Base-by-base conservation (phyloP, 2,888 invertebrate genomes). In the Myathropa florea region DNA sequence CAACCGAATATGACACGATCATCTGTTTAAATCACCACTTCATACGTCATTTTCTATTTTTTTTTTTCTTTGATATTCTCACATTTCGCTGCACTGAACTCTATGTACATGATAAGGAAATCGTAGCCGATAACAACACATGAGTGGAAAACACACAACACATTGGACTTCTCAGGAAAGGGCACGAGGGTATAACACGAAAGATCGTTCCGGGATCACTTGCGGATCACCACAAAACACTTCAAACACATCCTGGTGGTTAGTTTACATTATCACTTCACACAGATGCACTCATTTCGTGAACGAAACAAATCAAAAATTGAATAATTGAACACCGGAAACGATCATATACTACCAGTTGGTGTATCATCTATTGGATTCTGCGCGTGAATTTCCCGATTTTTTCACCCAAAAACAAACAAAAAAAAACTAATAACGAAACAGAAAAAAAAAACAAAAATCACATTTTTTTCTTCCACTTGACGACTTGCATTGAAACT, bases 261-360 rank as follows among this genome's bases (percentile, higher is more conserved):
- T 68, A 82, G 73, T 82, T 85, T 61, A 82, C 82, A 85, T 72
- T 72, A 77, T 85, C 84, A 85, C 84, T 68, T 24, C 46, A n/a
- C 26, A 55, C n/a, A 46, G 9, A 18, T 18, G 7, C 4, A 39
- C 39, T n/a, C 23, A 24, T 7, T n/a, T n/a, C n/a, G n/a, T n/a
- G n/a, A 57, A 57, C 57, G 23, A 12, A 24, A 4, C 46, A 46
- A 18, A 46, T 9, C 10, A 21, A 80, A 85, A 77, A 33, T 68
- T 24, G 55, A 46, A n/a, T n/a, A 82, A 77, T 70, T 83, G 64
- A 73, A 85, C 82, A 86, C 86, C 86, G 86, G 79, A 79, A 86
- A 83, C 86, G 84, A 85, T 86, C 75, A 68, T 57, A 83, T 18
- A 83, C 70, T 79, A 82, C 70, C 72, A 67, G 64, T 77, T 81